Percentiles rank a stretch among this genome's conserved stretches.
phyloP scores from a whole-genome alignment of 1,140 invertebrate species.

The Anoplolepis gracilipes region DNA sequence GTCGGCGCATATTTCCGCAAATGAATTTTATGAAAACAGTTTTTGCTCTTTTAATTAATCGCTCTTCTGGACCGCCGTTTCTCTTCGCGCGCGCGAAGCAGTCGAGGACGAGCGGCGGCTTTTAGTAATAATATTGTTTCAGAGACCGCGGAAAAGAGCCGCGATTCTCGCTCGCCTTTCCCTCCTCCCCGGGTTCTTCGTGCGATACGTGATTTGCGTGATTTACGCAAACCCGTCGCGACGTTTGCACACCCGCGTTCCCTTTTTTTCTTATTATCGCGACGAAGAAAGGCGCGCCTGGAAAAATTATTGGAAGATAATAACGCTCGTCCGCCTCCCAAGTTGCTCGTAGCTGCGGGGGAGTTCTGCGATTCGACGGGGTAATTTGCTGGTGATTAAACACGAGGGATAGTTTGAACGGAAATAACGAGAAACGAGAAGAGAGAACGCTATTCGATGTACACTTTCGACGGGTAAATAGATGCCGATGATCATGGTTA shows the following conservation, averaged over 20 bases:
- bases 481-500: background rate
- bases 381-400: constrained; percentile 54
- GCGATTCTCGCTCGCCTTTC: constrained; percentile 45
- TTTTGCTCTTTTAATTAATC: constrained; percentile 86
- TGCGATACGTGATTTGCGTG: constrained; percentile 65
- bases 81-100: constrained; percentile 52
- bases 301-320: constrained; percentile 56
- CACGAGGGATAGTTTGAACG: constrained; percentile 11
- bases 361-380: constrained; percentile 41
- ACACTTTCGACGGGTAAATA: constrained; percentile 31
- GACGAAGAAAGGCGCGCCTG: constrained; percentile 34
- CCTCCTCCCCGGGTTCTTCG: constrained; percentile 19
- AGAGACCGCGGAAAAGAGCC: constrained; percentile 57
- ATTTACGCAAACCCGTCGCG: constrained; percentile 27
- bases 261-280: background rate
- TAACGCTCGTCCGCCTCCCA: constrained; percentile 40
- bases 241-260: constrained; percentile 10
- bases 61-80: constrained; percentile 67
- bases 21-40: constrained; percentile 86
- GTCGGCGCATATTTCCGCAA: constrained; percentile 85
- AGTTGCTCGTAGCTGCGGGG: constrained; percentile 33
- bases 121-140: constrained; percentile 76
- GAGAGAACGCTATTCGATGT: constrained; percentile 44
- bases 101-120: constrained; percentile 55
- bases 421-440: constrained; percentile 43